phyloP scores from a whole-genome alignment of 2,888 invertebrate genomes.

The Loripinus fragilis region DNA sequence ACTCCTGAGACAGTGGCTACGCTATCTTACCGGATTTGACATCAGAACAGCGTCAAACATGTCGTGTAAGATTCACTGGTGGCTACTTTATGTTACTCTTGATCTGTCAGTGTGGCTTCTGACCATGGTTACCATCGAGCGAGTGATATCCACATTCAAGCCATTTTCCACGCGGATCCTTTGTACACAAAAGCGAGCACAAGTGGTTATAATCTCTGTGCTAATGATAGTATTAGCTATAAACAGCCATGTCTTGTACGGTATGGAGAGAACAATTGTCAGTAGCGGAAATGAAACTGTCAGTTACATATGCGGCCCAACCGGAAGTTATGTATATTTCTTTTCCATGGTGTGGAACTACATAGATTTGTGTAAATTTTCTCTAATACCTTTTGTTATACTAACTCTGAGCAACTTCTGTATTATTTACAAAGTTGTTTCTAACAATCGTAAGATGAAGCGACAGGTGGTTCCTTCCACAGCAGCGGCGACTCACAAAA shows the following conservation, averaged over 20 bases:
- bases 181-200: slow-evolving; percentile 58
- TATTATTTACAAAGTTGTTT: slow-evolving; percentile 62
- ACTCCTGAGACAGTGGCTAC: slow-evolving; percentile 65
- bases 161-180: slow-evolving; percentile 65
- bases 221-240: slow-evolving; percentile 46
- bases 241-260: slow-evolving; percentile 67
- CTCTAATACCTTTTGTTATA: slow-evolving; percentile 67
- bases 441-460: slow-evolving; percentile 26
- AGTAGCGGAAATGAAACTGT: slow-evolving; percentile 14
- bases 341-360: slow-evolving; percentile 64
- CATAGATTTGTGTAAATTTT: slow-evolving; percentile 72
- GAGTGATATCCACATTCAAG: slow-evolving; percentile 69
- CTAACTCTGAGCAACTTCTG: slow-evolving; percentile 69
- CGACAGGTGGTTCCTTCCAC: not conserved
- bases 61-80: slow-evolving; percentile 66
- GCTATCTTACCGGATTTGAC: slow-evolving; percentile 53
- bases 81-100: slow-evolving; percentile 68
- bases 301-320: slow-evolving; percentile 37
- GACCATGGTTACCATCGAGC: slow-evolving; percentile 71
- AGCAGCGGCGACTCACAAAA: not conserved
- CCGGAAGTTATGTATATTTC: slow-evolving; percentile 54
- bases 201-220: slow-evolving; percentile 46
- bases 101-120: slow-evolving; percentile 75
- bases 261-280: slow-evolving; percentile 41
- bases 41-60: slow-evolving; percentile 47